Conservation (phyloP, 2,797 vertebrate genomes). For the Karalla daura region DNA sequence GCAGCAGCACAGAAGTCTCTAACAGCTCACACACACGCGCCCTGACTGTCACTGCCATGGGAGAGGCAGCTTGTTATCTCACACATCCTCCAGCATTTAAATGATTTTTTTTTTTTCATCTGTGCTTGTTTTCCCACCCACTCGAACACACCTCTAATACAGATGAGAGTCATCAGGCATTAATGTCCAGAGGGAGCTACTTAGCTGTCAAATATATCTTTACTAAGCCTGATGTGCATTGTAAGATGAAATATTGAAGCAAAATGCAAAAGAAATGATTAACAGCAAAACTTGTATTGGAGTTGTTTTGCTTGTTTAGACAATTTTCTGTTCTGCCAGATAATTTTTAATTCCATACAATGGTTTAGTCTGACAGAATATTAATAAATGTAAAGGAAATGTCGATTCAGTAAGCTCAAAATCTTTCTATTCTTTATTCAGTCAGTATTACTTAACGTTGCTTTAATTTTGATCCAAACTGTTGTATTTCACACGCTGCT, state of each 20-base stretch:
- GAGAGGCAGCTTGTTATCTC: slow-evolving; percentile 47
- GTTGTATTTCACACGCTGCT: not conserved
- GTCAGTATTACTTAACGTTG: too few species aligned
- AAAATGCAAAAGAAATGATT: slow-evolving; percentile 1
- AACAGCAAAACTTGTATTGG: not conserved
- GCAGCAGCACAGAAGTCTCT: not conserved
- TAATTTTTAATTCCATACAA: not conserved
- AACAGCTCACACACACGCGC: not conserved
- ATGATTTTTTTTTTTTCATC: slow-evolving; percentile 25
- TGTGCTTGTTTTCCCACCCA: slow-evolving; percentile 48
- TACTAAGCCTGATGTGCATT: slow-evolving; percentile 9
- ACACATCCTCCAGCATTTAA: slow-evolving; percentile 29
- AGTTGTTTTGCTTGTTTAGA: not conserved
- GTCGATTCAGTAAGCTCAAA: too few species aligned
- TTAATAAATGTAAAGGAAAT: too few species aligned
- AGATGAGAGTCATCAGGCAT: slow-evolving; percentile 46
- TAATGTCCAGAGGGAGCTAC: slow-evolving; percentile 18
- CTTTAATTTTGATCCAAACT: not conserved
- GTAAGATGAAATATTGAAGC: not conserved
- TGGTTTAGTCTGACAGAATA: not conserved
- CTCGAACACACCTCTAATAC: slow-evolving; percentile 35
- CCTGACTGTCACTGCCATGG: not conserved
- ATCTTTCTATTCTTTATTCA: too few species aligned
- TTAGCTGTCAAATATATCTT: slow-evolving; percentile 20
- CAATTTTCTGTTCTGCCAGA: not conserved